Evolutionary conservation across 2,113 vertebrate species (phyloP).

Genomic region (Syngnathus typhle): DNA sequence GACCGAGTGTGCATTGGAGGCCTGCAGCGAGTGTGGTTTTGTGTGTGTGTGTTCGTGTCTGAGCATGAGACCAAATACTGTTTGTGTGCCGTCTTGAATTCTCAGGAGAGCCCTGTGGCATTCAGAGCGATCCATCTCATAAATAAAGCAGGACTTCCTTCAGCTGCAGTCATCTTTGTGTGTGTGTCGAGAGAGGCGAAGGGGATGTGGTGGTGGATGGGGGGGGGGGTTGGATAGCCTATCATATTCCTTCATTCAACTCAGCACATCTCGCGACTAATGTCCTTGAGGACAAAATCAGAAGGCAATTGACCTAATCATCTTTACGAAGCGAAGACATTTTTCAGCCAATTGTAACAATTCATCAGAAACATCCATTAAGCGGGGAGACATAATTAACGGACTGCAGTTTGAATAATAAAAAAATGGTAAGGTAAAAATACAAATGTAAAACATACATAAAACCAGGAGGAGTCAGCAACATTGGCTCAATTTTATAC

Average conservation of each 20-base stretch:
- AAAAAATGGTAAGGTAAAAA: no score
- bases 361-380: not conserved
- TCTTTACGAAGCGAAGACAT: not conserved
- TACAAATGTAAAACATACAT: no score
- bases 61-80: slow-evolving; percentile 38
- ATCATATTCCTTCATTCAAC: slow-evolving; percentile 40
- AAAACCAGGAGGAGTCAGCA: no score
- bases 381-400: not conserved
- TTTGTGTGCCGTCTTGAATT: slow-evolving; percentile 34
- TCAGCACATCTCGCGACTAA: slow-evolving; percentile 15
- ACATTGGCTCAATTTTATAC: no score
- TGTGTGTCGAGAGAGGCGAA: slow-evolving; percentile 1
- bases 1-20: slow-evolving; percentile 24
- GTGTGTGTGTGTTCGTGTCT: slow-evolving; percentile 4
- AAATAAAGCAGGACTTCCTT: slow-evolving; percentile 61
- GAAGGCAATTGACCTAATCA: not conserved
- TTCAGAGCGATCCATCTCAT: slow-evolving; percentile 53
- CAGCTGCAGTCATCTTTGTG: slow-evolving; percentile 21
- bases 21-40: slow-evolving; percentile 19
- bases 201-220: slow-evolving; percentile 6
- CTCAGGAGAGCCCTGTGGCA: slow-evolving; percentile 51
- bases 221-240: slow-evolving; percentile 15
- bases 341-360: not conserved
- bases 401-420: no score
- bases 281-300: slow-evolving; percentile 4